A percentile compares a stretch with the other conserved stretches of the same genome.
These are phyloP conservation scores for Botia almorhae DNA, from an alignment of 2,797 vertebrate genomes.

Conservation along the genomic window DNA sequence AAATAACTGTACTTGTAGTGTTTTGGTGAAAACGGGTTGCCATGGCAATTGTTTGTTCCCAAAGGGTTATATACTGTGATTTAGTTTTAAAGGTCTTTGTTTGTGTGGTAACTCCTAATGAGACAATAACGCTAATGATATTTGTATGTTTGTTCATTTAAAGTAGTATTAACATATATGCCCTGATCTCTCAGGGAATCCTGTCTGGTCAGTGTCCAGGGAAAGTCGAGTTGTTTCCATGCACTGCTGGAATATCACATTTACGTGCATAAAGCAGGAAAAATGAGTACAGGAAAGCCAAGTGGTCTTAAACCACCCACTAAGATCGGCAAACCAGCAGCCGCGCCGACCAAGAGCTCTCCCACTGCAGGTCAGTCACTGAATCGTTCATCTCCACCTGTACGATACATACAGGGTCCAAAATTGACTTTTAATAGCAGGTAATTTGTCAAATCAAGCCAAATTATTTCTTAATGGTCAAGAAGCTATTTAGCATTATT, in stretches of 20 bases:
- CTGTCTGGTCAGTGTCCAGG: slow-evolving; percentile 15
- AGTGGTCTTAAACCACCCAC: slow-evolving; percentile 93
- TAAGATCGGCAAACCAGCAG: slow-evolving; percentile 87
- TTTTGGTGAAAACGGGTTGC: too few species aligned
- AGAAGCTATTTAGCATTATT: too few species aligned
- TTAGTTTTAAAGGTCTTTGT: too few species aligned
- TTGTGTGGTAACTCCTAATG: too few species aligned
- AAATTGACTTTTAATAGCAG: too few species aligned
- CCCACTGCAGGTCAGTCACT: slow-evolving; percentile 70
- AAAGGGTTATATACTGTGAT: too few species aligned
- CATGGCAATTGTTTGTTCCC: too few species aligned
- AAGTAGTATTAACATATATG: background rate
- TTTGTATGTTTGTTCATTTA: too few species aligned
- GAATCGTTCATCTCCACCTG: background rate
- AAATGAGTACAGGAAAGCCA: slow-evolving; percentile 87
- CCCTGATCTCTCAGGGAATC: slow-evolving; percentile 6
- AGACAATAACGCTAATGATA: too few species aligned
- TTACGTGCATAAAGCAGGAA: slow-evolving; percentile 50
- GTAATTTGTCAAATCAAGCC: too few species aligned
- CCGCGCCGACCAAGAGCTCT: slow-evolving; percentile 77
- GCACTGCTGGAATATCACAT: slow-evolving; percentile 24
- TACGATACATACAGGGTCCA: background rate
- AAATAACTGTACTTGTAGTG: too few species aligned
- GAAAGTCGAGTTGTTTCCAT: background rate
- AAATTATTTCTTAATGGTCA: too few species aligned